Evolutionary conservation across 2,888 invertebrate genomes (phyloP).

Genomic region (Frankliniella intonsa): DNA sequence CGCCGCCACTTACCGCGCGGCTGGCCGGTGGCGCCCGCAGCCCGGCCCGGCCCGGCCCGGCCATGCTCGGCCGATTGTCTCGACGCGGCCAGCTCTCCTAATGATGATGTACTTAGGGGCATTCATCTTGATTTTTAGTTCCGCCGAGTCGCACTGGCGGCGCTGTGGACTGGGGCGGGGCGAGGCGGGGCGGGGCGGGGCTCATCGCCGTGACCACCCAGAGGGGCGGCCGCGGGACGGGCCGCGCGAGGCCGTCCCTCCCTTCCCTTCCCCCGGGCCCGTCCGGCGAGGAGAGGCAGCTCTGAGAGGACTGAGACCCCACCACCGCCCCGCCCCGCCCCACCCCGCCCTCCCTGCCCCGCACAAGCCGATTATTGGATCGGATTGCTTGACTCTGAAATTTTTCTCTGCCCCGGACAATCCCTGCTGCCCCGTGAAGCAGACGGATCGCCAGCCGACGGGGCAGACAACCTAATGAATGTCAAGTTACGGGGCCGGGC

Average conservation of each 20-base stretch:
- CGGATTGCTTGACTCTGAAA: too few species aligned
- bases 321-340: not conserved
- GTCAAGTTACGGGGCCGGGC: too few species aligned
- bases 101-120: slow-evolving; percentile 26
- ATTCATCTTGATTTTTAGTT: slow-evolving; percentile 27
- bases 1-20: not conserved
- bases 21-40: not conserved
- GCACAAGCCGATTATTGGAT: too few species aligned
- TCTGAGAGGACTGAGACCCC: not conserved
- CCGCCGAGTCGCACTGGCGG: not conserved
- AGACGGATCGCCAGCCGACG: too few species aligned
- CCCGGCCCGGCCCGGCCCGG: not conserved
- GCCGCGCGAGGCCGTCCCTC: too few species aligned
- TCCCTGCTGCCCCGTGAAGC: too few species aligned
- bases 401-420: too few species aligned
- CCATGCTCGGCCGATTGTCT: not conserved
- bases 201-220: not conserved
- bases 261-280: not conserved
- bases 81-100: not conserved
- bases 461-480: too few species aligned
- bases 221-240: not conserved
- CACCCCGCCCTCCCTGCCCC: not conserved
- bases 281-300: not conserved
- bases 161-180: not conserved
- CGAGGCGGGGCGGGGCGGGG: not conserved